These are phyloP conservation scores for Camarhynchus parvulus DNA, from an alignment of 2,113 vertebrate genomes.

Conservation along the genomic window DNA sequence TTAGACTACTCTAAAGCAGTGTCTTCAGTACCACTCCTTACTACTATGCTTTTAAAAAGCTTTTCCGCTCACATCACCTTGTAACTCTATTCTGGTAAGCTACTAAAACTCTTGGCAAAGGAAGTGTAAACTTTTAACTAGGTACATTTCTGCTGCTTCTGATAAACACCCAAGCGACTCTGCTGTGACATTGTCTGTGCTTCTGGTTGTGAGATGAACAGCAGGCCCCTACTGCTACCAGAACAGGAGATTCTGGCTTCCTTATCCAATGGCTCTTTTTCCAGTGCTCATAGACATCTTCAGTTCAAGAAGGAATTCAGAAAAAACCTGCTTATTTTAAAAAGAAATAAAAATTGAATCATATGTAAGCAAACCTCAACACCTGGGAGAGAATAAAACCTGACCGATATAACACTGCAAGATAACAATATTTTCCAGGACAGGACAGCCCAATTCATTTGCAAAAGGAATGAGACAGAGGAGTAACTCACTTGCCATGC, in stretches of 20 bases:
- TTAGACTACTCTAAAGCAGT: background rate
- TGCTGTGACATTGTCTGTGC: background rate
- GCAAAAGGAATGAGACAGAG: background rate
- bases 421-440: background rate
- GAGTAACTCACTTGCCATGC: background rate
- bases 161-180: background rate
- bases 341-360: background rate
- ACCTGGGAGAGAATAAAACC: background rate
- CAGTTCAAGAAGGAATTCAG: background rate
- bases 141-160: background rate
- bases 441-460: background rate
- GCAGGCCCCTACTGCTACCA: background rate
- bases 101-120: background rate
- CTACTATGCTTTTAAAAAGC: background rate
- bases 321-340: accelerated
- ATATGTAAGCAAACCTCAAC: background rate
- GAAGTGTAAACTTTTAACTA: background rate
- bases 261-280: background rate
- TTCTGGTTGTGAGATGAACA: background rate
- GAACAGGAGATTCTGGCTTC: background rate
- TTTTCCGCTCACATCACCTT: background rate
- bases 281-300: background rate
- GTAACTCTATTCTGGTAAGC: background rate
- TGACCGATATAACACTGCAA: background rate
- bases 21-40: background rate